Evolutionary conservation across 1,140 invertebrate genomes (phyloP).

Genomic region (Polypedilum vanderplanki): DNA sequence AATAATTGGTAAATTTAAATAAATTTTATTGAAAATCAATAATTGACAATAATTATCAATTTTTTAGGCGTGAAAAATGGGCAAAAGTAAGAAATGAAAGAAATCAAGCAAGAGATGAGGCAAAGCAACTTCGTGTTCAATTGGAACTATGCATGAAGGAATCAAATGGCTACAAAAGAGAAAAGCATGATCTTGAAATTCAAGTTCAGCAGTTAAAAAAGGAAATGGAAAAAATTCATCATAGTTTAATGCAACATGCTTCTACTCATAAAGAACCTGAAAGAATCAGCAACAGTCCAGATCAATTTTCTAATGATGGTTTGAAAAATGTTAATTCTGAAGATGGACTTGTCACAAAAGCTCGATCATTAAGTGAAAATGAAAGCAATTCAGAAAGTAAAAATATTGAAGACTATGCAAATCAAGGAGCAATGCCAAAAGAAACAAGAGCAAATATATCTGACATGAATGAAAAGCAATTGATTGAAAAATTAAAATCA

Average conservation of each 20-base stretch:
- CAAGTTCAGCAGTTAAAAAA: constrained; percentile 76
- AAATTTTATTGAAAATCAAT: not conserved
- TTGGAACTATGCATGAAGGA: constrained; percentile 75
- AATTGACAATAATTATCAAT: not conserved
- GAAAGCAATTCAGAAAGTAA: constrained; percentile 38
- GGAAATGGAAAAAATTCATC: constrained; percentile 68
- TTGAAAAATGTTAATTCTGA: constrained; percentile 44
- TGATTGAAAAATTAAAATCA: constrained; percentile 38
- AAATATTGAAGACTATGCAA: constrained; percentile 55
- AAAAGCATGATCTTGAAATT: constrained; percentile 69
- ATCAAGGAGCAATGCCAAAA: constrained; percentile 57
- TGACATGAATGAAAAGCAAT: constrained; percentile 41
- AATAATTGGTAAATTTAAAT: constrained; percentile 45
- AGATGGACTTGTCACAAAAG: constrained; percentile 43
- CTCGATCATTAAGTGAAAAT: constrained; percentile 30
- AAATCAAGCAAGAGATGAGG: constrained; percentile 80
- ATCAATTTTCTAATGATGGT: constrained; percentile 41
- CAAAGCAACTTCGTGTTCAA: constrained; percentile 70
- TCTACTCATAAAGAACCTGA: constrained; percentile 51
- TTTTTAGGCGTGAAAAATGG: constrained; percentile 42
- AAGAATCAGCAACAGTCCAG: constrained; percentile 35
- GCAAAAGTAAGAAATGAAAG: constrained; percentile 75
- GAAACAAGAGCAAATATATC: constrained; percentile 38
- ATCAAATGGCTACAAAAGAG: constrained; percentile 61
- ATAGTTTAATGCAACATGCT: constrained; percentile 59